These are phyloP conservation scores for Brotula barbata DNA, from an alignment of 2,797 vertebrate genomes.

Conservation along the genomic window DNA sequence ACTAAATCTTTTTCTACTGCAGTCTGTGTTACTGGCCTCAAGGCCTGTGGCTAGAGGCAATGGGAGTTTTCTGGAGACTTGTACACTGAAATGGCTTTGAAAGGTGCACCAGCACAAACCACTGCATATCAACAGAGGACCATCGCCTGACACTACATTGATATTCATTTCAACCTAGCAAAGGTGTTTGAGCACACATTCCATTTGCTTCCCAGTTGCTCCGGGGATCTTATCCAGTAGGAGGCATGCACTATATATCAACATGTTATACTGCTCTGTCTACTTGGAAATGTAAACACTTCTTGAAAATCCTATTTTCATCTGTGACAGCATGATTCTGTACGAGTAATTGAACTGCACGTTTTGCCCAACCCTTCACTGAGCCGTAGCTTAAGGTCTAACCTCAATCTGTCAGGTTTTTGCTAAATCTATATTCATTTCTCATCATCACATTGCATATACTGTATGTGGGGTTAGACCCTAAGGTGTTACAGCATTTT, in stretches of 20 bases:
- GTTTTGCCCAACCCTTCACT: slow-evolving; percentile 33
- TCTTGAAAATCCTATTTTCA: slow-evolving; percentile 41
- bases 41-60: slow-evolving; percentile 56
- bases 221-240: slow-evolving; percentile 41
- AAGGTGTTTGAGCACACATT: slow-evolving; percentile 35
- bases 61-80: slow-evolving; percentile 44
- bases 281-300: slow-evolving; percentile 41
- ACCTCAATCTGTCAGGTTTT: slow-evolving; percentile 63
- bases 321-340: slow-evolving; percentile 26
- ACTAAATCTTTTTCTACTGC: slow-evolving; percentile 70
- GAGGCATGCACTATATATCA: slow-evolving; percentile 33
- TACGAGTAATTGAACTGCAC: slow-evolving; percentile 38
- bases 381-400: slow-evolving; percentile 36
- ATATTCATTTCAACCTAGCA: slow-evolving; percentile 45
- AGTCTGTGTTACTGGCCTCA: slow-evolving; percentile 48
- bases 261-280: slow-evolving; percentile 16
- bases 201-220: slow-evolving; percentile 39
- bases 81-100: slow-evolving; percentile 36
- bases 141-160: slow-evolving; percentile 27
- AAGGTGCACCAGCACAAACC: slow-evolving; percentile 31
- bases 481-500: slow-evolving; percentile 31
- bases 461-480: slow-evolving; percentile 28
- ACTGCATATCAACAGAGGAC: slow-evolving; percentile 48
- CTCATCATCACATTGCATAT: slow-evolving; percentile 32
- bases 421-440: slow-evolving; percentile 47